Evolutionary conservation across 1,140 invertebrate genomes (phyloP), one percentile per base, ranked within the genome.

Genomic region (Drepana arcuata): DNA sequence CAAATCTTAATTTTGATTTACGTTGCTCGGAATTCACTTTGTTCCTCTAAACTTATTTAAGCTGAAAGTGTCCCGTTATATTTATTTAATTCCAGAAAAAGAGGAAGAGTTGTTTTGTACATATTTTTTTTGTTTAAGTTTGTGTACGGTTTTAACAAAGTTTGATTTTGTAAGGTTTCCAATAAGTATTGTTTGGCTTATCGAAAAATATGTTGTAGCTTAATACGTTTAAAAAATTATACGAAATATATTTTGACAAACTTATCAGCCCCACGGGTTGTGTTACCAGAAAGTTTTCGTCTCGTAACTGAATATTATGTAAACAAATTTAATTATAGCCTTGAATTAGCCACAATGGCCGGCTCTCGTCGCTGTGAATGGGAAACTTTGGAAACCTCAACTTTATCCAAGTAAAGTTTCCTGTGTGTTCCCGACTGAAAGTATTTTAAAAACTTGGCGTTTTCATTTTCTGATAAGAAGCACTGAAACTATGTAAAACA

Each of bases 271-370:
- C 24, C 26, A 21, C 9, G 13, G 41, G 45, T 41, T 45, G 34
- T 41, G 47, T 55, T 60, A 41, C 41, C 23, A 37, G 25, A 34
- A 67, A 59, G 55, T 68, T 66, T 57, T 42, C 30, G 40, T 59
- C 52, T 55, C 42, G 36, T 57, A 59, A 62, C 47, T 59, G 41
- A 59, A 66, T 64, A 67, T 61, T 69, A 65, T 64, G 48, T 65
- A 72, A 80, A 77, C 67, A 70, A 80, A 77, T 77, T 77, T 77
- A 80, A 80, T 77, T 77, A 77, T 61, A 65, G 43, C 46, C 59
- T 61, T 52, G 60, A 73, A 75, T 73, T 70, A 77, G 63, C 66
- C 67, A 75, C 66, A 80, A 80, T 77, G 56, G 71, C 57, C 51
- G 48, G 43, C 49, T 28, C 48, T 46, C 61, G 60, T 60, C 62